phyloP scores from a whole-genome alignment of 2,888 invertebrate genomes.

The Zhengitettix transpicula region DNA sequence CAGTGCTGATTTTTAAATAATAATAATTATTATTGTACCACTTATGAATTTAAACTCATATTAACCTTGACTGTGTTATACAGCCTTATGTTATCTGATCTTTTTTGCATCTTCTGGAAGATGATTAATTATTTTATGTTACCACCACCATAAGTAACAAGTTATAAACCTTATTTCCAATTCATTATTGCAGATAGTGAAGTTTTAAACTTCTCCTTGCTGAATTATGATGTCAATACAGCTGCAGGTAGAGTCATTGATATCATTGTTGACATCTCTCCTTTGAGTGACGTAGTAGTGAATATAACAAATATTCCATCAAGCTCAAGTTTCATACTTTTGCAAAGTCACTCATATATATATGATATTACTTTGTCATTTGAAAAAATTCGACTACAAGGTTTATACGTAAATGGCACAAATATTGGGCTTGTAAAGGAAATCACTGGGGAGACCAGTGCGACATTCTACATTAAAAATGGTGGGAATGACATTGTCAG shows the following conservation, averaged over 20 bases:
- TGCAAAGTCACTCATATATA: slow-evolving; percentile 46
- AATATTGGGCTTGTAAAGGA: slow-evolving; percentile 40
- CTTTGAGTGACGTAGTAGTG: slow-evolving; percentile 19
- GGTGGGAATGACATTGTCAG: slow-evolving; percentile 21
- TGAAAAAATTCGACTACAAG: slow-evolving; percentile 19
- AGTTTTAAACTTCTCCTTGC: slow-evolving; percentile 17
- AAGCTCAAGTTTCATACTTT: slow-evolving; percentile 35
- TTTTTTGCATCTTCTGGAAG: too few species aligned
- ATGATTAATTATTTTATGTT: background rate
- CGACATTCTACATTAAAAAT: slow-evolving; percentile 30
- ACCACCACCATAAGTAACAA: too few species aligned
- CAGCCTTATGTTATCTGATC: background rate
- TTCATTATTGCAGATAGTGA: slow-evolving; percentile 14
- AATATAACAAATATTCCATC: slow-evolving; percentile 29
- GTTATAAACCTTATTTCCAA: background rate
- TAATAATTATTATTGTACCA: too few species aligned
- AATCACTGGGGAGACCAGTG: slow-evolving; percentile 14
- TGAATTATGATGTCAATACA: slow-evolving; percentile 18
- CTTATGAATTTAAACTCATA: too few species aligned
- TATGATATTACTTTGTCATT: slow-evolving; percentile 39
- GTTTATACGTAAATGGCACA: slow-evolving; percentile 34
- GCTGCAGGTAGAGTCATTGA: slow-evolving; percentile 15
- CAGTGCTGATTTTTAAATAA: too few species aligned
- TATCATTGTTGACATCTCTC: slow-evolving; percentile 17
- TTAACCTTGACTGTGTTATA: background rate